Base-by-base conservation (phyloP, 2,113 vertebrate genomes). In the Lampris megalopsis region DNA sequence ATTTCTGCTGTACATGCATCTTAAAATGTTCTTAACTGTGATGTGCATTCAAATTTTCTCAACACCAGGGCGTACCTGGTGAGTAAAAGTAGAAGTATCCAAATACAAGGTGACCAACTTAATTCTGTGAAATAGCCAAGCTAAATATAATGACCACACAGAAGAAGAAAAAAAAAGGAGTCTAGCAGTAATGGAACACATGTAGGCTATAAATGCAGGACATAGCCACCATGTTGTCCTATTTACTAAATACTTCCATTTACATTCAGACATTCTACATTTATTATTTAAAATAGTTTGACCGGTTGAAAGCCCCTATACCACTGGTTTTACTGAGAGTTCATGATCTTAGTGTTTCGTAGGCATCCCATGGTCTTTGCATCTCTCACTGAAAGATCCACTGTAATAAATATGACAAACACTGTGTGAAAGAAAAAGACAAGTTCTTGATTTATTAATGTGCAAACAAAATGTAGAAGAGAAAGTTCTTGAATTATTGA, bases 321-420 rank as follows among this genome's bases (percentile, higher is more conserved):
- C 41, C 60, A 62, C 41, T 62, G 60, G 60, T 62, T 62, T 62
- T 42, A 62, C 60, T 43, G 60, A 62, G 40, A 60, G 57, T 38
- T 60, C 37, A 60, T 58, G 56, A 61, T 61, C 40, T 3, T 10
- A 61, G 41, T 62, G 60, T 43, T 62, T 62, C 60, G 42, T 62
- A 43, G 60, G 38, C 41, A 62, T 2, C 60, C 60, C 60, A 43
- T 62, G 54, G 54, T 57, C 24, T 24, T 24, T 24, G 24, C 24
- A 24, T 24, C 24, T 24, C 24, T 24, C 24, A 24, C 24, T 24
- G 24, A 24, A 24, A 24, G 24, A 24, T 24, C 24, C 24, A 24
- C 24, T 24, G 24, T 24, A 24, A 24, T 24, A 24, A 24, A 24
- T 24, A 24, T 24, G 24, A 0, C 24, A 24, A 24, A 24, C 24